phyloP scores from a whole-genome alignment of 2,113 vertebrate genomes.

The Redunca redunca region DNA sequence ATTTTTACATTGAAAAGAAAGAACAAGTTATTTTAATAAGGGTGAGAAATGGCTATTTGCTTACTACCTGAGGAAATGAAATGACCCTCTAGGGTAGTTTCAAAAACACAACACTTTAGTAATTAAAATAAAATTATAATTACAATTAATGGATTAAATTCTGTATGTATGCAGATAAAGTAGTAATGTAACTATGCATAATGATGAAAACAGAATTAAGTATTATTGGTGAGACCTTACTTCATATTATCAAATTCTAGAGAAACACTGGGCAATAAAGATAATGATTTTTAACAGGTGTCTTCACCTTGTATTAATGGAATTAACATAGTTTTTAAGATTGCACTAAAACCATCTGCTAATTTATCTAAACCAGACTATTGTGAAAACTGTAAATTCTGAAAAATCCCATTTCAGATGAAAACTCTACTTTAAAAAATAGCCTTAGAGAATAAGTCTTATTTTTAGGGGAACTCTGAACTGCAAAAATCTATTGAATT shows the following conservation, averaged over 20 bases:
- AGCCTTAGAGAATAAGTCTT: not conserved
- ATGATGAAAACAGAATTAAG: constrained; percentile 35
- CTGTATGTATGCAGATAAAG: constrained; percentile 38
- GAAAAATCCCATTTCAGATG: not conserved
- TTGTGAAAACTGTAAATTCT: not conserved
- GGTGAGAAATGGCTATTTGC: constrained; percentile 16
- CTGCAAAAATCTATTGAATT: not conserved
- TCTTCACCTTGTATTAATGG: constrained; percentile 7
- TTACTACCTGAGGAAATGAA: constrained; percentile 54
- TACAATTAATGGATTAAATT: constrained; percentile 43
- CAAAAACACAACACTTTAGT: constrained; percentile 45
- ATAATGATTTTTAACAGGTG: constrained; percentile 28
- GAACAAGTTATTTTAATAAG: constrained; percentile 22
- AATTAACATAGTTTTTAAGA: not conserved
- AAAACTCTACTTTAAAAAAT: not conserved
- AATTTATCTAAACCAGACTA: not conserved
- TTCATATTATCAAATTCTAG: constrained; percentile 13
- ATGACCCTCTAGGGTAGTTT: constrained; percentile 21
- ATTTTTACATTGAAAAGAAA: constrained; percentile 17
- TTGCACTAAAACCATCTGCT: not conserved
- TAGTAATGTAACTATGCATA: constrained; percentile 33
- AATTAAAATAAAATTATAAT: constrained; percentile 57
- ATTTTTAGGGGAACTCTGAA: not conserved
- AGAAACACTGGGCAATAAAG: not conserved
- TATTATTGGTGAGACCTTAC: constrained; percentile 27